Evolutionary conservation across 2,888 invertebrate species (phyloP), one percentile per base, ranked within the genome.

Genomic region (Drosophila longiperda): DNA sequence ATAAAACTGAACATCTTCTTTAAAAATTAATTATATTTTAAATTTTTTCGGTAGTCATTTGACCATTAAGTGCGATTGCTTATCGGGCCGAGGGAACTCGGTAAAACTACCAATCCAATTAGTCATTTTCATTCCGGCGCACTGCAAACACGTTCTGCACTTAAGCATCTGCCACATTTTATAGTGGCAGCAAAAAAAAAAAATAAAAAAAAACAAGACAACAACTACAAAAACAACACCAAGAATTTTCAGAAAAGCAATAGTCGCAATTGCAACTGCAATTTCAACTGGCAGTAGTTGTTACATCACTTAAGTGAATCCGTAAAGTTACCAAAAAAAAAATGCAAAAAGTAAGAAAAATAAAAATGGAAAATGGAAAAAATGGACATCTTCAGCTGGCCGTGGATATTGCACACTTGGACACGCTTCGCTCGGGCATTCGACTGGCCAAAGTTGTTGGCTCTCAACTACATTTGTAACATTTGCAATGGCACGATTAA

Each of bases 251-350:
- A 45, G 23, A 15, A 45, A 26, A 2, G 34, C 33, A 54, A 11
- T 11, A 23, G 12, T 29, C 11, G 42, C 12, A 32, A 32, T 17
- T 2, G 57, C 40, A 40, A 32, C 20, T 34, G 33, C 26, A 34
- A 36, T 12, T 11, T 20, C n/a, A 5, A 45, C 50, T 57, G 48
- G 40, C 38, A 34, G 66, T 23, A 55, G 72, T 78, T 78, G 72
- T 78, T 78, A 75, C 75, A 75, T 78, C 71, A 78, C 75, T 78
- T 53, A 66, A 78, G 33, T 61, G 38, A 61, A 59, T 32, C 53
- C 63, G 50, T 64, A 38, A 69, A 75, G 66, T 75, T 66, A 53
- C 53, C 23, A 76, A 69, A 68, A 49, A 45, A 34, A 17, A 8
- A n/a, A 63, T 50, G 52, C 61, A 63, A 63, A 63, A 59, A 23